These are phyloP conservation scores for Guaruba guarouba DNA, from an alignment of 2,113 vertebrate genomes.

Conservation along the genomic window DNA sequence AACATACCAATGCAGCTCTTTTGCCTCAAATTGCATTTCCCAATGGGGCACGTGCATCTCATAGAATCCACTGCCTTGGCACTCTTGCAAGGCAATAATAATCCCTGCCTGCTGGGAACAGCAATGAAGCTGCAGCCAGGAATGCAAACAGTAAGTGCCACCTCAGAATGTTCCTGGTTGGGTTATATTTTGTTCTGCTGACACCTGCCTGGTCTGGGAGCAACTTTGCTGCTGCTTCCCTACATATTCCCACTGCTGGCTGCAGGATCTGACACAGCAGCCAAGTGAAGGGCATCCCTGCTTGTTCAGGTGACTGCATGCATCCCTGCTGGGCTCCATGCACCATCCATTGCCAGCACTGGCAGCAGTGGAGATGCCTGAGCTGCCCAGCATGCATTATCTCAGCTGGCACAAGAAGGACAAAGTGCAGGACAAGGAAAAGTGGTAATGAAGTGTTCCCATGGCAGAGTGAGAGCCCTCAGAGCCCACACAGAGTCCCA, in stretches of 20 bases:
- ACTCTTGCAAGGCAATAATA: background rate
- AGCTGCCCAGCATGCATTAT: background rate
- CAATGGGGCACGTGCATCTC: rapidly evolving
- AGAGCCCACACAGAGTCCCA: background rate
- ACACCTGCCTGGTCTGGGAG: background rate
- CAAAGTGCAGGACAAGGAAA: background rate
- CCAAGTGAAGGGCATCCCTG: rapidly evolving
- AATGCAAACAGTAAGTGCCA: background rate
- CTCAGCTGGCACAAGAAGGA: background rate
- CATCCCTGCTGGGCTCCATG: background rate
- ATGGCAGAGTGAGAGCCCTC: rapidly evolving
- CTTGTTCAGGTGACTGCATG: background rate
- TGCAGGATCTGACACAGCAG: rapidly evolving
- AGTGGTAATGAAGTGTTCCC: background rate
- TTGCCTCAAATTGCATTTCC: background rate
- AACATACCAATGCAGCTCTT: rapidly evolving
- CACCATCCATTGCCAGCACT: rapidly evolving
- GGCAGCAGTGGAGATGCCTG: background rate
- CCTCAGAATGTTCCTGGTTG: background rate
- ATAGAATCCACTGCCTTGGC: background rate
- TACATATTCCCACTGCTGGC: background rate
- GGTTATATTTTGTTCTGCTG: background rate
- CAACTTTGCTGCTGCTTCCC: background rate
- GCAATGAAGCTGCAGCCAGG: background rate
- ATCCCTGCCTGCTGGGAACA: background rate